Percentiles rank a stretch among this genome's conserved stretches.
phyloP scores from a whole-genome alignment of 2,888 invertebrate genomes.

The Falcaria lacertinaria region DNA sequence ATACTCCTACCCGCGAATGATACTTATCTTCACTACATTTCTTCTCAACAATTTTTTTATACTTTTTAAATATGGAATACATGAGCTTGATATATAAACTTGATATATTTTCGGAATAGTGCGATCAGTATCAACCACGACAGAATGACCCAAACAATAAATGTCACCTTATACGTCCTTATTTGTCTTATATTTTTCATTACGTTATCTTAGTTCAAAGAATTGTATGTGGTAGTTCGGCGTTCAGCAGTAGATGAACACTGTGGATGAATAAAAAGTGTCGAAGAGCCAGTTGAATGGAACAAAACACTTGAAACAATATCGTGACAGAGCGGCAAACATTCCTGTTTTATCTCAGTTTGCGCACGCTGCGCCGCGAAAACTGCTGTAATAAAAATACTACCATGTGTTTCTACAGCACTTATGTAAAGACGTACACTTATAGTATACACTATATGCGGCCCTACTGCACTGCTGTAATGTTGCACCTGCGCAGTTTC shows the following conservation, averaged over 20 bases:
- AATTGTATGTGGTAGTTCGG: conserved; percentile 43
- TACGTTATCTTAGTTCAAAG: conserved; percentile 35
- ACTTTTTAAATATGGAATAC: too few relatives aligned
- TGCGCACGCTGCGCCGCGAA: conserved; percentile 69
- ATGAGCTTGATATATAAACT: conserved; percentile 13
- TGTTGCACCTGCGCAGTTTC: conserved; percentile 7
- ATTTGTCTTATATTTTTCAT: conserved; percentile 10
- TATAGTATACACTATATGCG: conserved; percentile 10
- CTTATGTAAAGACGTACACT: conserved; percentile 20
- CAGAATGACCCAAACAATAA: not conserved
- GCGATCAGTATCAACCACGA: not conserved
- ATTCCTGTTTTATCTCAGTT: conserved; percentile 77
- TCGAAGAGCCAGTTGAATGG: conserved; percentile 52
- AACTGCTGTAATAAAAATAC: conserved; percentile 73
- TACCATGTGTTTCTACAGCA: conserved; percentile 42
- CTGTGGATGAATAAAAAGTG: conserved; percentile 58
- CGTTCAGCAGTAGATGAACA: conserved; percentile 50
- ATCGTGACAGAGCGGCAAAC: conserved; percentile 74
- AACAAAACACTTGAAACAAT: conserved; percentile 74
- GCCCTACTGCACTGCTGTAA: conserved; percentile 25
- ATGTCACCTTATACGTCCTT: not conserved
- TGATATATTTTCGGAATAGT: conserved; percentile 1
- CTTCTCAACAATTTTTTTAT: conserved; percentile 29
- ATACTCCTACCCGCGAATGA: conserved; percentile 48
- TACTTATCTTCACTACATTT: conserved; percentile 52